A percentile compares a stretch with the other conserved stretches of the same genome.
These are phyloP conservation scores for Leptopilina myrica DNA, from an alignment of 2,888 invertebrate species.

Conservation along the genomic window DNA sequence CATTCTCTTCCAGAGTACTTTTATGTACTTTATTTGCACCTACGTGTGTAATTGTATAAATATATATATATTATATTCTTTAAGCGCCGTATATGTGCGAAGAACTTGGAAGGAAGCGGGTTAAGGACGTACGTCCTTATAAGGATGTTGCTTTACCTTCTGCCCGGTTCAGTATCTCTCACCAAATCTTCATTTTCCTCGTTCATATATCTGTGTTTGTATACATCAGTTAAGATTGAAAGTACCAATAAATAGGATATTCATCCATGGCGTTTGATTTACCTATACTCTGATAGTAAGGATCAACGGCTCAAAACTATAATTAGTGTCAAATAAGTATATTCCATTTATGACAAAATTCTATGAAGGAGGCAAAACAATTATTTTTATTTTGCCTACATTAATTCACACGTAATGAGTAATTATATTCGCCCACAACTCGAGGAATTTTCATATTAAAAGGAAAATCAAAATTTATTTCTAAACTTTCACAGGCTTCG, in stretches of 20 bases:
- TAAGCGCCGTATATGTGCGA: conserved; percentile 43
- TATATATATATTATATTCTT: conserved; percentile 30
- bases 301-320: conserved; percentile 10
- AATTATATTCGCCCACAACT: conserved; percentile 12
- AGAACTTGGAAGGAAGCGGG: conserved; percentile 69
- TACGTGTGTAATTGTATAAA: conserved; percentile 35
- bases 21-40: conserved; percentile 46
- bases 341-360: conserved; percentile 24
- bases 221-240: conserved; percentile 55
- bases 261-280: conserved; percentile 53
- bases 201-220: conserved; percentile 6
- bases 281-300: conserved; percentile 7
- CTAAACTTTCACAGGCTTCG: neutral
- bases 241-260: conserved; percentile 53
- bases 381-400: neutral
- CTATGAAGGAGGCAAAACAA: neutral
- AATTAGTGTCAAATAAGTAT: conserved; percentile 39
- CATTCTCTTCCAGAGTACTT: conserved; percentile 49
- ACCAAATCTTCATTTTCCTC: conserved; percentile 52
- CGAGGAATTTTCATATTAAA: too few relatives aligned
- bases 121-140: conserved; percentile 76
- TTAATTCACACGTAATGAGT: conserved; percentile 19
- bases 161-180: conserved; percentile 50
- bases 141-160: conserved; percentile 72
- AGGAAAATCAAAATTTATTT: too few relatives aligned